Percentiles rank a stretch among this genome's conserved stretches.
Conservation (phyloP, 2,113 vertebrate species). For the Ploceus nigricollis region DNA sequence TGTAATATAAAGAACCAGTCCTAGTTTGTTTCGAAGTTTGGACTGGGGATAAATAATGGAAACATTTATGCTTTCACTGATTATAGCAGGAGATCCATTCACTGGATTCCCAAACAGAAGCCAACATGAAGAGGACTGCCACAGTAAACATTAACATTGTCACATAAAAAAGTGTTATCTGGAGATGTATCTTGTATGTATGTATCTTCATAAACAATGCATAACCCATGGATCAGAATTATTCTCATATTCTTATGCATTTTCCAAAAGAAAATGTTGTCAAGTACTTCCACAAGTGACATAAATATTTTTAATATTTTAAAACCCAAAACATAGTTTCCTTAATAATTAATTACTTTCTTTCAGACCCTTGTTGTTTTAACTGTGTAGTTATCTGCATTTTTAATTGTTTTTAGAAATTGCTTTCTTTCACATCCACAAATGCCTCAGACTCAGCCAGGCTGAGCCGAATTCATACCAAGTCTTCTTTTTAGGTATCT, state of each 20-base stretch:
- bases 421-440: not conserved
- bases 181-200: not conserved
- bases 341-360: not conserved
- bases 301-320: not conserved
- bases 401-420: not conserved
- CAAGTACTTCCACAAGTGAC: not conserved
- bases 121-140: not conserved
- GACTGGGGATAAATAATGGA: not conserved
- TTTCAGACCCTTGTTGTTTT: not conserved
- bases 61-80: not conserved
- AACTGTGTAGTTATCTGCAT: not conserved
- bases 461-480: not conserved
- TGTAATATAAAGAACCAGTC: not conserved
- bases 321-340: not conserved
- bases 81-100: not conserved
- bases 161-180: not conserved
- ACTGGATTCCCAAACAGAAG: not conserved
- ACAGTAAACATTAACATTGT: not conserved
- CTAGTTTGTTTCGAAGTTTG: not conserved
- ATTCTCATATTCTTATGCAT: not conserved
- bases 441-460: not conserved
- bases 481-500: not conserved
- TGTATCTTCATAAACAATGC: not conserved
- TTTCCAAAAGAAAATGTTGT: not conserved
- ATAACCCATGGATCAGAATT: not conserved